phyloP scores from a whole-genome alignment of 1,140 invertebrate species.

The Penaeus vannamei region DNA sequence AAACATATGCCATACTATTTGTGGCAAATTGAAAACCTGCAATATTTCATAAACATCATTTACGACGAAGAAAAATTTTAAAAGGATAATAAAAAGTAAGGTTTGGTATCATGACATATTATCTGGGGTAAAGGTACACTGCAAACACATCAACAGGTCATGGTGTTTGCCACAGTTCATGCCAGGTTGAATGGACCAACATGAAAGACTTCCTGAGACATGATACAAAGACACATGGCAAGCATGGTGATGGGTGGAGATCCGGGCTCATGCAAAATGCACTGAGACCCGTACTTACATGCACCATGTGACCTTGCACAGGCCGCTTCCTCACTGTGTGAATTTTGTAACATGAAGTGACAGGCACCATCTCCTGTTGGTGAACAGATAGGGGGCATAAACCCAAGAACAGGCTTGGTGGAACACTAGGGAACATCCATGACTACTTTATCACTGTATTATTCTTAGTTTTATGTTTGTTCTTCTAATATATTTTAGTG shows the following conservation, averaged over 20 bases:
- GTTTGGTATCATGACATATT: neutral
- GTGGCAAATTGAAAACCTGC: too few relatives aligned
- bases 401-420: slow-evolving; percentile 13
- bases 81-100: neutral
- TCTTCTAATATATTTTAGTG: too few relatives aligned
- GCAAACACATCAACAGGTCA: slow-evolving; percentile 44
- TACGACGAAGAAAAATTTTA: too few relatives aligned
- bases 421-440: neutral
- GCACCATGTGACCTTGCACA: slow-evolving; percentile 56
- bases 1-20: too few relatives aligned
- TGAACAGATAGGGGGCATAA: slow-evolving; percentile 54
- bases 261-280: slow-evolving; percentile 47
- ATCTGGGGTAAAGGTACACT: neutral
- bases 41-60: too few relatives aligned
- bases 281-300: slow-evolving; percentile 53
- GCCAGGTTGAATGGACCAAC: slow-evolving; percentile 48
- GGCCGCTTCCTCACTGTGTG: slow-evolving; percentile 56
- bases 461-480: neutral
- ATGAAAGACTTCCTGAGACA: slow-evolving; percentile 22
- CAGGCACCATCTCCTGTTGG: slow-evolving; percentile 59
- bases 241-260: slow-evolving; percentile 48
- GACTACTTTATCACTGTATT: neutral
- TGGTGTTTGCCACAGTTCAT: slow-evolving; percentile 51
- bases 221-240: slow-evolving; percentile 13
- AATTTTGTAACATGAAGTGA: slow-evolving; percentile 60